A percentile compares a stretch with the other conserved stretches of the same genome.
phyloP scores from a whole-genome alignment of 2,797 vertebrate genomes.

The Heterohyrax brucei region DNA sequence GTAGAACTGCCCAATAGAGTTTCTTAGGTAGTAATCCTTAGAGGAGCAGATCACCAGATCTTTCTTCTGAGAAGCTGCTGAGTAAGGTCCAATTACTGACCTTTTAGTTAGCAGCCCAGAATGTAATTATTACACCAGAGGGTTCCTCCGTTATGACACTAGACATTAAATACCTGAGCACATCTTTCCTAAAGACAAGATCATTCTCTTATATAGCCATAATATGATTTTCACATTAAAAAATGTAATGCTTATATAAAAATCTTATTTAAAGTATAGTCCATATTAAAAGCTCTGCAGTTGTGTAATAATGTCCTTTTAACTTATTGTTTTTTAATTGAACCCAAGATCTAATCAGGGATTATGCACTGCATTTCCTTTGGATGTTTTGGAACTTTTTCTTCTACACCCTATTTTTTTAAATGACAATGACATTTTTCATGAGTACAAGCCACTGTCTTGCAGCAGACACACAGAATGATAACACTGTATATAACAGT shows the following conservation, averaged over 20 bases:
- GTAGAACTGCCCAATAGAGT: too few species aligned
- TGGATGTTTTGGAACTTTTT: background rate
- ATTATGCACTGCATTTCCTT: background rate
- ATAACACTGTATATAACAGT: background rate
- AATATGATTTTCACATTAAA: background rate
- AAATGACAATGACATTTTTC: background rate
- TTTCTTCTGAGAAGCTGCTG: too few species aligned
- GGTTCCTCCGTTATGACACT: too few species aligned
- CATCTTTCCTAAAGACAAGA: background rate
- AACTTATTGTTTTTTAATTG: background rate
- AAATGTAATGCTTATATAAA: background rate
- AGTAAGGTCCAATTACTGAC: too few species aligned
- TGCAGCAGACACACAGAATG: background rate
- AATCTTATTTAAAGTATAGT: constrained; percentile 1
- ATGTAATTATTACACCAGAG: too few species aligned
- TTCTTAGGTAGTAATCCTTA: too few species aligned
- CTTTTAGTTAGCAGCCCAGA: too few species aligned
- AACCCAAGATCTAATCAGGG: background rate
- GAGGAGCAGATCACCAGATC: too few species aligned
- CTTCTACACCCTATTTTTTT: background rate
- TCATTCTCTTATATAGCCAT: background rate
- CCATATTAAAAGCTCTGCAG: background rate
- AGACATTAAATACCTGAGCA: background rate
- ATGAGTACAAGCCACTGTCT: background rate
- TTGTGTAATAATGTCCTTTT: background rate